Percentiles rank a stretch among this genome's conserved stretches.
Evolutionary conservation across 2,113 vertebrate species (phyloP).

Genomic region (Strigops habroptila): DNA sequence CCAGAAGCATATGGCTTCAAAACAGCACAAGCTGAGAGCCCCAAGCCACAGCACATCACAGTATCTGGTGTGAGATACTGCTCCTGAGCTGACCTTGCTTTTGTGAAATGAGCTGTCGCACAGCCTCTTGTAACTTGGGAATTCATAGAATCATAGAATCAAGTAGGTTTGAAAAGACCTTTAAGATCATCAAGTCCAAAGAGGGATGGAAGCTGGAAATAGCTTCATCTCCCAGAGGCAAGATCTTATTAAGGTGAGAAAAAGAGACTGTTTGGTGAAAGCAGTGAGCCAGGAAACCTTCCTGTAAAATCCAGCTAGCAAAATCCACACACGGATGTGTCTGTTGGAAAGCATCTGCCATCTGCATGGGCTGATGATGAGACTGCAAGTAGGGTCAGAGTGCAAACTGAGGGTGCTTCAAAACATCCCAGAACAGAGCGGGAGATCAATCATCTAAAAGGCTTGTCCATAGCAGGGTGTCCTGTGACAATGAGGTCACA

Average conservation of each 20-base stretch:
- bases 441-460: not conserved
- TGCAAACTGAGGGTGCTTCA: not conserved
- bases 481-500: not conserved
- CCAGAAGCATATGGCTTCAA: not conserved
- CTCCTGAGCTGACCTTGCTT: not conserved
- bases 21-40: not conserved
- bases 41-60: rapidly evolving
- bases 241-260: not conserved
- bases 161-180: not conserved
- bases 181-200: not conserved
- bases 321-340: not conserved
- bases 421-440: not conserved
- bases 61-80: not conserved
- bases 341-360: not conserved
- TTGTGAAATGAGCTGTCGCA: not conserved
- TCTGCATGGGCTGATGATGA: not conserved
- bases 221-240: not conserved
- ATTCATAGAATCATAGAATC: not conserved
- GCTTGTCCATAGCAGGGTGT: not conserved
- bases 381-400: not conserved
- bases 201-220: not conserved
- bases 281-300: not conserved
- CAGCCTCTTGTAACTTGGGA: not conserved
- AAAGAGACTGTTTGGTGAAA: not conserved
- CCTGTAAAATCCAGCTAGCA: not conserved